These are phyloP conservation scores for Charadrius vociferus DNA, from an alignment of 2,113 vertebrate genomes.

Conservation along the genomic window DNA sequence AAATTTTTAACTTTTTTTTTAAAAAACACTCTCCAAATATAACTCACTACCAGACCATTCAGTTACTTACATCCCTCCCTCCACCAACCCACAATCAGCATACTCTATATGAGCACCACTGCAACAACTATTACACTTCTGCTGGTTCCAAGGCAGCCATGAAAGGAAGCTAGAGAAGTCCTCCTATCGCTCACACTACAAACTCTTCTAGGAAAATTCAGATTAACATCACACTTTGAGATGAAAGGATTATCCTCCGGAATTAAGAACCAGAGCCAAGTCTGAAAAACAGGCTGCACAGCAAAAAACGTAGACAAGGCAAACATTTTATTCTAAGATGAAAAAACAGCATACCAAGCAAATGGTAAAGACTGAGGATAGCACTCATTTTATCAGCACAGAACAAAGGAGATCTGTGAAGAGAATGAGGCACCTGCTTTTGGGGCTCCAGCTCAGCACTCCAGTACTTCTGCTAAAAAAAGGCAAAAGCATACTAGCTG, in stretches of 20 bases:
- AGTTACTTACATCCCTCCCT: neutral
- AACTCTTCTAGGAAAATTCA: neutral
- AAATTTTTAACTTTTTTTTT: neutral
- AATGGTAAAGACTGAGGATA: neutral
- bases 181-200: neutral
- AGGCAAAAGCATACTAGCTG: neutral
- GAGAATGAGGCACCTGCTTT: neutral
- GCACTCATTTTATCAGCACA: neutral
- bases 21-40: neutral
- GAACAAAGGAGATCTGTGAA: neutral
- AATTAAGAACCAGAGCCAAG: neutral
- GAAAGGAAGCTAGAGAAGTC: neutral
- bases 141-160: neutral
- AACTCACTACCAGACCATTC: neutral
- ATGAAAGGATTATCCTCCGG: neutral
- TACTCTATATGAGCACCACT: neutral
- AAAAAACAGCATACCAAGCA: neutral
- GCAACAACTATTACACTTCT: neutral
- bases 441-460: neutral
- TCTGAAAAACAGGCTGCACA: neutral
- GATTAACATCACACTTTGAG: neutral
- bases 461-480: neutral
- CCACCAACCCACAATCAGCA: neutral
- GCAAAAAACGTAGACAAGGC: neutral
- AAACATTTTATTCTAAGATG: neutral